Evolutionary conservation across 1,140 invertebrate genomes (phyloP), one percentile per base, ranked within the genome.

Genomic region (Dendroctonus valens): DNA sequence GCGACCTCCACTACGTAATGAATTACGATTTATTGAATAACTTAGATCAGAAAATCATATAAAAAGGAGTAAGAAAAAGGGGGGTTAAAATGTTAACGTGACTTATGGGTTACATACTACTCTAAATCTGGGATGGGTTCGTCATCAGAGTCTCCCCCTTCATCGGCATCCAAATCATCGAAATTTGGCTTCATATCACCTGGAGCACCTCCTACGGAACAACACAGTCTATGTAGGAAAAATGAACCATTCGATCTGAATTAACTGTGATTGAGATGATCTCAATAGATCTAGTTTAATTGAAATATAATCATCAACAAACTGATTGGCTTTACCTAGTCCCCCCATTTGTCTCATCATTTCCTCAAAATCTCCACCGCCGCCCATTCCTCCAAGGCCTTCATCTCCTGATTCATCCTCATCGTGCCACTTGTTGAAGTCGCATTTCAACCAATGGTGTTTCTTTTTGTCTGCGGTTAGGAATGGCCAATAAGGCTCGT

Each of bases 361-460:
- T 68, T 79, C 76, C 49, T 76, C 75, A 65, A 79, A 76, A 72
- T 78, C 77, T 41, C 73, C 75, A 39, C 72, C 74, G 41, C 75
- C 76, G 6, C 75, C 75, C 73, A 77, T 76, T 41, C 75, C 75
- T 39, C 75, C 75, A 9, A 76, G 48, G 61, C 77, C 77, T 70
- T 78, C 77, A 72, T 79, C 77, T 5, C 74, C 77, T 37, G 76
- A 77, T 52, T 78, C 77, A 71, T 79, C 93, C 80, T 98, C 96
- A 83, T 98, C 96, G 78, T 91, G 91, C 95, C 96, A 98, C 80
- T 96, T 94, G 73, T 93, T 91, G 77, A 98, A 99, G 78, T 99
- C 96, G 69, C 94, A 91, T 81, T 96, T 97, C 59, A 99, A 83
- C 94, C 96, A 99, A 78, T 97, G 95, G 71, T 89, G 87, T 80